Evolutionary conservation across 2,113 vertebrate genomes (phyloP).

Genomic region (Melanerpes formicivorus): DNA sequence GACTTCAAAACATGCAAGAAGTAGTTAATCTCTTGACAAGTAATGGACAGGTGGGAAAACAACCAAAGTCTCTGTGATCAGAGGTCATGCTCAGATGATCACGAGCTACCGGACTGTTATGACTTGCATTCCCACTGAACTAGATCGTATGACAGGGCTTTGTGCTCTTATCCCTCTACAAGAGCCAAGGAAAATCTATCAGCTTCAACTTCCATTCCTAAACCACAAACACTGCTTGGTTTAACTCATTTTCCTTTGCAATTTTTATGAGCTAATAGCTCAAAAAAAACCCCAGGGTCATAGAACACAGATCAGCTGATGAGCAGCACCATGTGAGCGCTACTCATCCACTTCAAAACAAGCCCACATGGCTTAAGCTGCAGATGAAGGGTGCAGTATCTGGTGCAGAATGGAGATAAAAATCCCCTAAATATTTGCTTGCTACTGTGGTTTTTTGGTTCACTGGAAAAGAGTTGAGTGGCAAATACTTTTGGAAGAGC

Average conservation of each 20-base stretch:
- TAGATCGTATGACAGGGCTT: background rate
- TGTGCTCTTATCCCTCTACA: background rate
- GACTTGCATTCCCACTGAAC: background rate
- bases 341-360: background rate
- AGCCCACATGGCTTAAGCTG: background rate
- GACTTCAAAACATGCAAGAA: background rate
- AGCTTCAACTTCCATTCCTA: background rate
- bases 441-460: background rate
- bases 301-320: background rate
- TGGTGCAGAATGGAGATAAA: background rate
- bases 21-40: background rate
- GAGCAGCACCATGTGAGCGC: background rate
- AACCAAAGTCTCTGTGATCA: background rate
- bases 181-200: conserved; percentile 26
- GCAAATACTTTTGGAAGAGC: background rate
- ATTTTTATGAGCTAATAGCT: background rate
- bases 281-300: background rate
- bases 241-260: background rate
- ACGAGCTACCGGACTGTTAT: background rate
- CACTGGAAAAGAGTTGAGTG: background rate
- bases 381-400: background rate
- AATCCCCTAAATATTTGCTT: background rate
- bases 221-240: background rate
- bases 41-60: background rate
- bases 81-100: background rate